Evolutionary conservation across 2,888 invertebrate species (phyloP), one percentile per base, ranked within the genome.

Genomic region (Anodontia alba): DNA sequence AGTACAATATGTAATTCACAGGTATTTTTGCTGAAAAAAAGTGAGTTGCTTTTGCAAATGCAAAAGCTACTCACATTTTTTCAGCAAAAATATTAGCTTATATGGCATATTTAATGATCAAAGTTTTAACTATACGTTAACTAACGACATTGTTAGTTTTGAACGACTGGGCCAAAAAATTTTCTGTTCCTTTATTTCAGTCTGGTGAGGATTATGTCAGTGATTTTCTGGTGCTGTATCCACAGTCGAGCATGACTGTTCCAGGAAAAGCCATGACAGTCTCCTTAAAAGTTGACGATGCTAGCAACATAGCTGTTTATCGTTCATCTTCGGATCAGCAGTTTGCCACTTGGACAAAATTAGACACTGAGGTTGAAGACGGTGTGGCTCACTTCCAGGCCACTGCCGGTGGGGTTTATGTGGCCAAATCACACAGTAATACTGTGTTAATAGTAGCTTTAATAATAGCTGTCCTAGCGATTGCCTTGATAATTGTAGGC

Each of bases 191-290:
- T 38, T 12, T 62, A 5, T 89, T 87, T 20, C 81, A 93, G 92
- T 86, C 86, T 72, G 92, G 91, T 10, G 91, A 90, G 49, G 87
- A 88, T 10, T 93, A 90, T 85, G 91, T 90, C 51, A 94, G 94
- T 81, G 87, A 91, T 42, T 92, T 92, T 79, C 72, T 91, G 3
- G 81, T 91, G 7, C 57, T 94, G 23, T 82, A 85, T 20, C 94
- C 94, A 17, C 90, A 92, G 74, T 78, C 83, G 0, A 69, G 87
- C 62, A 57, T 93, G 0, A 79, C 89, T 17, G 69, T 62, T 33
- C 79, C 89, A 31, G 89, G 87, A 7, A 81, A 89, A 57, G 78
- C 80, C 33, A 87, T 92, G 71, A 74, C 77, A 0, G 73, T 92
- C 5, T 72, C 81, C 20, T 81, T 92, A 71, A 83, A 82, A 66